Conservation (phyloP, 1,140 invertebrate species). For the Drosophila mayri region DNA sequence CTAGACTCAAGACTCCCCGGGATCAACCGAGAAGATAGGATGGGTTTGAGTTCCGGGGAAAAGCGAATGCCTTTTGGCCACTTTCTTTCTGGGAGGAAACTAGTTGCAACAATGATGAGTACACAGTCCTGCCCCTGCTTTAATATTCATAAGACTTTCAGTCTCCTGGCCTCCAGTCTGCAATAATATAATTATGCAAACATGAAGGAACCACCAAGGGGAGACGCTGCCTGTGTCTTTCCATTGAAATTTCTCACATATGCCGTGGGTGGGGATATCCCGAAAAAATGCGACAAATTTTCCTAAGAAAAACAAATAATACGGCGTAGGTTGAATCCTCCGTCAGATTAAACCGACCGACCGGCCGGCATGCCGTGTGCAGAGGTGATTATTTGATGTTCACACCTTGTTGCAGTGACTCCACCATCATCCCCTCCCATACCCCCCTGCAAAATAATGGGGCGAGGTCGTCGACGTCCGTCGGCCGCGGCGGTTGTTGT, state of each 20-base stretch:
- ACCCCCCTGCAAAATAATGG: constrained; percentile 13
- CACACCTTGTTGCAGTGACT: constrained; percentile 70
- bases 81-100: constrained; percentile 32
- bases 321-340: constrained; percentile 11
- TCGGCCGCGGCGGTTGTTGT: constrained; percentile 77
- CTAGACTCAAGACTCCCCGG: constrained; percentile 46
- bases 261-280: constrained; percentile 16
- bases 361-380: constrained; percentile 60
- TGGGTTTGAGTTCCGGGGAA: not conserved
- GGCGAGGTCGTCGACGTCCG: constrained; percentile 54
- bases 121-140: constrained; percentile 56
- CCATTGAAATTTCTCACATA: constrained; percentile 75
- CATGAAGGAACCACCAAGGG: constrained; percentile 43
- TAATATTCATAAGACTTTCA: constrained; percentile 72
- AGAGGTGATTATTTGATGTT: constrained; percentile 80
- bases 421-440: constrained; percentile 11
- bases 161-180: constrained; percentile 29
- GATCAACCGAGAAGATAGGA: constrained; percentile 2
- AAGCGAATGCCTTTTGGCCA: constrained; percentile 49
- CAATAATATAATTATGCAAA: constrained; percentile 82
- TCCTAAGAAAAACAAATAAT: constrained; percentile 71
- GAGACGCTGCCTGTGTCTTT: constrained; percentile 40
- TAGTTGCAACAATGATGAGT: constrained; percentile 52
- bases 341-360: not conserved
- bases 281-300: constrained; percentile 58